Percentiles rank a stretch among this genome's conserved stretches.
These are phyloP conservation scores for Eulithis testata DNA, from an alignment of 2,888 invertebrate species.

Conservation along the genomic window DNA sequence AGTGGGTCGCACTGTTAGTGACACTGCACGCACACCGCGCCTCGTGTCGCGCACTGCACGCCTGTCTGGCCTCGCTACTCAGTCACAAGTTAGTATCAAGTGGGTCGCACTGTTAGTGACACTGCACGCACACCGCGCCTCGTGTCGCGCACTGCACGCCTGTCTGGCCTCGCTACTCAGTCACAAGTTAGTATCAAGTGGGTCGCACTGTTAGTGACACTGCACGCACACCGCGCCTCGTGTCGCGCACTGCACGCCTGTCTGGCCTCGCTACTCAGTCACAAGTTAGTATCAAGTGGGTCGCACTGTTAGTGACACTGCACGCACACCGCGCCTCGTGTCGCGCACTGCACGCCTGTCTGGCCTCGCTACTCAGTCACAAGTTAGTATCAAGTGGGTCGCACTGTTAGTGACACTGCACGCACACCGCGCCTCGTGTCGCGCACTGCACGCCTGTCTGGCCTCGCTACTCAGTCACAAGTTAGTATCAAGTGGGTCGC, in stretches of 20 bases:
- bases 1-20: too few species aligned
- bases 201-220: too few species aligned
- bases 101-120: too few species aligned
- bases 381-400: constrained; percentile 52
- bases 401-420: constrained; percentile 93
- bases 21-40: constrained; percentile 95
- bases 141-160: constrained; percentile 92
- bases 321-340: constrained; percentile 96
- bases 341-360: constrained; percentile 90
- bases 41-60: constrained; percentile 93
- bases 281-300: constrained; percentile 50
- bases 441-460: constrained; percentile 89
- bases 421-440: constrained; percentile 96
- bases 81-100: constrained; percentile 58
- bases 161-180: constrained; percentile 86
- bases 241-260: constrained; percentile 92
- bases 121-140: constrained; percentile 94
- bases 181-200: constrained; percentile 56
- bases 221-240: constrained; percentile 95
- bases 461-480: constrained; percentile 81
- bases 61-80: constrained; percentile 86
- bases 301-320: constrained; percentile 92
- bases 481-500: too few species aligned
- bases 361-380: constrained; percentile 84
- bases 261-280: constrained; percentile 85